A percentile compares a stretch with the other conserved stretches of the same genome.
phyloP scores from a whole-genome alignment of 2,888 invertebrate genomes.

The Caenorhabditis drosophilae region DNA sequence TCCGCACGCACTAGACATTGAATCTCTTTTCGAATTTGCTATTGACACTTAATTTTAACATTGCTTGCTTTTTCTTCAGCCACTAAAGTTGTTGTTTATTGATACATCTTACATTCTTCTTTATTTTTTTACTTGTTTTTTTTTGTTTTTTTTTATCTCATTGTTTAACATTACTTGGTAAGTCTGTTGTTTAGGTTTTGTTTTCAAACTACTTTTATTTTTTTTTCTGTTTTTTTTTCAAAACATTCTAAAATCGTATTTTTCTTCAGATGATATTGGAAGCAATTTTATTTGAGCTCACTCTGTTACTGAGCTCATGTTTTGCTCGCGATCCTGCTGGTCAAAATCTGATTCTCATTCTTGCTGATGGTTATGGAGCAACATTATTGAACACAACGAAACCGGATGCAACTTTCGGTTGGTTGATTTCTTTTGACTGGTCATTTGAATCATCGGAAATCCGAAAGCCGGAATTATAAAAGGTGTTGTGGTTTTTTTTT shows the following conservation, averaged over 20 bases:
- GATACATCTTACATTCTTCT: background rate
- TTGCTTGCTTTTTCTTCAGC: background rate
- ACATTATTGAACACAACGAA: constrained; percentile 61
- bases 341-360: constrained; percentile 65
- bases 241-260: too few relatives aligned
- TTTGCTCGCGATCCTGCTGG: constrained; percentile 48
- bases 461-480: too few relatives aligned
- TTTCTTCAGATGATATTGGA: constrained; percentile 20
- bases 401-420: constrained; percentile 49
- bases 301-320: background rate
- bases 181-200: background rate
- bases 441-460: too few relatives aligned
- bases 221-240: background rate
- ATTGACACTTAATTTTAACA: constrained; percentile 39
- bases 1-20: constrained; percentile 21
- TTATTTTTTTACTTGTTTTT: constrained; percentile 1
- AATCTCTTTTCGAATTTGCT: constrained; percentile 35
- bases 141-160: constrained; percentile 1
- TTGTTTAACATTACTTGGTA: background rate
- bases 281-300: background rate
- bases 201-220: constrained; percentile 5
- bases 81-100: background rate
- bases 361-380: constrained; percentile 66
- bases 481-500: background rate
- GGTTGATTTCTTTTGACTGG: too few relatives aligned